Evolutionary conservation across 2,888 invertebrate species (phyloP).

Genomic region (Drosophila anomalipes): DNA sequence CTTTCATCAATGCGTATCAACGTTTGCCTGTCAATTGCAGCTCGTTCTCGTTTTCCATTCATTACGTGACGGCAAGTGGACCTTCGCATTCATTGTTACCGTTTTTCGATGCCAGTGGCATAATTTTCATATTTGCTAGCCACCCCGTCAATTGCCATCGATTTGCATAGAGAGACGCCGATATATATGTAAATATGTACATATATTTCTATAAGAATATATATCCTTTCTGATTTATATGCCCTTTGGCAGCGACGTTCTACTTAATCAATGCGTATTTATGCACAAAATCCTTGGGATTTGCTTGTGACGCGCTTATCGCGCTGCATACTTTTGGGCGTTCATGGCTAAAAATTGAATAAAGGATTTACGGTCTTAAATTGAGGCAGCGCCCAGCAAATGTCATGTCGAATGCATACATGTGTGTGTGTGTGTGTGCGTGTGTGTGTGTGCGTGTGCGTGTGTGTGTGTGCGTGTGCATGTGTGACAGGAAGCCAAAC

Average conservation of each 20-base stretch:
- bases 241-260: slow-evolving; percentile 31
- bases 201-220: slow-evolving; percentile 6
- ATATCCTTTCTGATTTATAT: slow-evolving; percentile 48
- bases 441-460: slow-evolving; percentile 5
- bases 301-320: slow-evolving; percentile 74
- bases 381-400: slow-evolving; percentile 61
- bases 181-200: slow-evolving; percentile 9
- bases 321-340: slow-evolving; percentile 68
- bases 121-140: slow-evolving; percentile 75
- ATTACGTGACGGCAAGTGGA: slow-evolving; percentile 43
- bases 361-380: slow-evolving; percentile 81
- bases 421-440: slow-evolving; percentile 15
- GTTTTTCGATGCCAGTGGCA: slow-evolving; percentile 62
- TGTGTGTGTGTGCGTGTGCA: slow-evolving; percentile 26
- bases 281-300: slow-evolving; percentile 61
- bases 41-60: slow-evolving; percentile 55
- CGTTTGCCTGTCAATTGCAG: slow-evolving; percentile 78
- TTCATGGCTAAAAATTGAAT: slow-evolving; percentile 78
- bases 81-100: slow-evolving; percentile 53
- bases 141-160: slow-evolving; percentile 60
- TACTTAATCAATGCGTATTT: slow-evolving; percentile 77
- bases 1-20: slow-evolving; percentile 65
- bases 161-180: slow-evolving; percentile 59
- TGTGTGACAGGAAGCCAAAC: slow-evolving; percentile 82
- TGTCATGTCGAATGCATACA: slow-evolving; percentile 69